Conservation (phyloP, 2,113 vertebrate genomes). For the Aplodontia rufa region DNA sequence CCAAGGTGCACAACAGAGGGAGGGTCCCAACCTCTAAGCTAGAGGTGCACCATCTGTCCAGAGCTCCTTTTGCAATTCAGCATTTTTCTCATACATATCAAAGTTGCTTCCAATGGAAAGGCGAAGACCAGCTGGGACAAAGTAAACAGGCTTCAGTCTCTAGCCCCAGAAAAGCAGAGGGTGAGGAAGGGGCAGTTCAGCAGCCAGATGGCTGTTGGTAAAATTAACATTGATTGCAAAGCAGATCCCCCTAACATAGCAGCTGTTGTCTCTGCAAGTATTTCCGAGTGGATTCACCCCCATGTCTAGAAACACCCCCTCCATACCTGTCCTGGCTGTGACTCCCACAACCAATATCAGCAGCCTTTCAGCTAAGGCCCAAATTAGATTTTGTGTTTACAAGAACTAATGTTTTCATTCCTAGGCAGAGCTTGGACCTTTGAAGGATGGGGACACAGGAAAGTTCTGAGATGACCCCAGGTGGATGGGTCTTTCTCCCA, state of each 20-base stretch:
- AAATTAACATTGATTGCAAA: background rate
- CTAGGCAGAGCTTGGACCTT: background rate
- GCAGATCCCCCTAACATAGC: background rate
- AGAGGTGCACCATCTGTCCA: background rate
- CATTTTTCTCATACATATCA: background rate
- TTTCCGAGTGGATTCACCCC: background rate
- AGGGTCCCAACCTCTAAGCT: background rate
- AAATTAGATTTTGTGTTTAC: background rate
- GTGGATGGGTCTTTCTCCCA: background rate
- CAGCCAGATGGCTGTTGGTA: background rate
- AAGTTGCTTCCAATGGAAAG: background rate
- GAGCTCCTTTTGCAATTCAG: background rate
- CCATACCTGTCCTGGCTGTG: background rate
- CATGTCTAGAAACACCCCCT: background rate
- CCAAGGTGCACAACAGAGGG: background rate
- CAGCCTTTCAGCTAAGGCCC: background rate
- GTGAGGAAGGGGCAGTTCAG: background rate
- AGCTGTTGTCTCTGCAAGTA: background rate
- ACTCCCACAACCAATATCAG: background rate
- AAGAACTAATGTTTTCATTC: background rate
- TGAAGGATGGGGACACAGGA: background rate
- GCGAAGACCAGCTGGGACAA: slow-evolving; percentile 8
- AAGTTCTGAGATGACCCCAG: fast-evolving
- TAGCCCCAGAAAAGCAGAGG: background rate
- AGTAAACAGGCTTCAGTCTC: background rate